phyloP scores from a whole-genome alignment of 2,797 vertebrate genomes.

The Xiphorhynchus erythropygius region DNA sequence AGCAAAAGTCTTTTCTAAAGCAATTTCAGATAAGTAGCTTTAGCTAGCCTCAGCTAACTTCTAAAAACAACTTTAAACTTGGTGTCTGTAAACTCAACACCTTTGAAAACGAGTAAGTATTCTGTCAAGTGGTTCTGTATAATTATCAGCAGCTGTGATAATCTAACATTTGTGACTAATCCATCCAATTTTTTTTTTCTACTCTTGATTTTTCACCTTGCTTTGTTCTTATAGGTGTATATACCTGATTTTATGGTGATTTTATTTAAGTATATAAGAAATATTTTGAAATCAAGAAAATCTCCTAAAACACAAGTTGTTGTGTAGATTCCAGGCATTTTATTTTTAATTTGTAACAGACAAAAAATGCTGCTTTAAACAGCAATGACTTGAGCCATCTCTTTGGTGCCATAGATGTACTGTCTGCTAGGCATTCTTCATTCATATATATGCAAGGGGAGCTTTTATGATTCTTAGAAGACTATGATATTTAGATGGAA shows the following conservation, averaged over 20 bases:
- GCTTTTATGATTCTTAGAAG: neutral
- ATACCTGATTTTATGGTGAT: neutral
- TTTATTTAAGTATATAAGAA: neutral
- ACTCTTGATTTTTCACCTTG: neutral
- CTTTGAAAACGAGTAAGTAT: neutral
- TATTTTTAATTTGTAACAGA: neutral
- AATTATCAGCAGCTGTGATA: neutral
- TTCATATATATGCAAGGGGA: neutral
- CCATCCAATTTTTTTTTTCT: neutral
- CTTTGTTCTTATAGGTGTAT: neutral
- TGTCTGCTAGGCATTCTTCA: neutral
- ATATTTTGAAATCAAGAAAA: neutral
- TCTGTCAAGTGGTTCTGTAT: neutral
- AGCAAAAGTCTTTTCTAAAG: conserved; percentile 3
- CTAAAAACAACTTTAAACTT: neutral
- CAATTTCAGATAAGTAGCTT: neutral
- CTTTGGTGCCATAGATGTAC: neutral
- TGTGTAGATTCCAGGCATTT: neutral
- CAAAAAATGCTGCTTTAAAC: neutral
- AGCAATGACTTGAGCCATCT: neutral
- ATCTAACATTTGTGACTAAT: neutral
- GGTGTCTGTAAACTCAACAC: neutral
- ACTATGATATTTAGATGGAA: neutral
- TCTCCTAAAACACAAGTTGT: neutral
- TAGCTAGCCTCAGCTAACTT: neutral